Conservation (phyloP, 2,888 invertebrate genomes). For the Leucania comma region DNA sequence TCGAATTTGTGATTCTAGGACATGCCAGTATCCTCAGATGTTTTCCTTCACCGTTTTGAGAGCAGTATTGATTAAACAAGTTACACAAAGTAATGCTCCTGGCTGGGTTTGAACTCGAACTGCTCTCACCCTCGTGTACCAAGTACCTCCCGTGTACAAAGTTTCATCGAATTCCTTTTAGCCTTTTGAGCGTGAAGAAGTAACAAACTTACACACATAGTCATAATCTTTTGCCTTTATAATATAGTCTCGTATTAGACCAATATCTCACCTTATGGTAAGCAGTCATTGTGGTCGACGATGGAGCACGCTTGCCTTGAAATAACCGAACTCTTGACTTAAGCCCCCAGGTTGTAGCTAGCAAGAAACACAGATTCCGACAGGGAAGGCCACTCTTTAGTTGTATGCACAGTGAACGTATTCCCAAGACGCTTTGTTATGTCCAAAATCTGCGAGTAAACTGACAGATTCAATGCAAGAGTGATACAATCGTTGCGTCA, state of each 20-base stretch:
- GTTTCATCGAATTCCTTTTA: too few species aligned
- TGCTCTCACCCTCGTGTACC: too few species aligned
- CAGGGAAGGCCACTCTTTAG: not conserved
- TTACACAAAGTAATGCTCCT: too few species aligned
- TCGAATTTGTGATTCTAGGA: too few species aligned
- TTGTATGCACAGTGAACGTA: not conserved
- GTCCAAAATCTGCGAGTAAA: not conserved
- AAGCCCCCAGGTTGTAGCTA: not conserved
- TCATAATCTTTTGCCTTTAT: too few species aligned
- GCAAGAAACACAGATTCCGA: not conserved
- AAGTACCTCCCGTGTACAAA: too few species aligned
- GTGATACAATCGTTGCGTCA: slow-evolving; percentile 5
- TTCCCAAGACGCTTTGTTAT: not conserved
- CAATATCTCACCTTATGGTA: not conserved
- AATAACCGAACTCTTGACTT: not conserved
- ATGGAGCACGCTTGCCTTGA: not conserved
- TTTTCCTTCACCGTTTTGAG: too few species aligned
- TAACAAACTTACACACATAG: too few species aligned
- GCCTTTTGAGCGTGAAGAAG: too few species aligned
- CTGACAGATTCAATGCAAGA: not conserved
- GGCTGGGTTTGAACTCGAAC: too few species aligned
- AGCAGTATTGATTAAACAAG: too few species aligned
- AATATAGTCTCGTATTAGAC: not conserved
- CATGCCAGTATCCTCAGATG: too few species aligned
- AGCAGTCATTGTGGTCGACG: not conserved